Evolutionary conservation across 2,888 invertebrate species (phyloP).

Genomic region (Laspeyria flexula): DNA sequence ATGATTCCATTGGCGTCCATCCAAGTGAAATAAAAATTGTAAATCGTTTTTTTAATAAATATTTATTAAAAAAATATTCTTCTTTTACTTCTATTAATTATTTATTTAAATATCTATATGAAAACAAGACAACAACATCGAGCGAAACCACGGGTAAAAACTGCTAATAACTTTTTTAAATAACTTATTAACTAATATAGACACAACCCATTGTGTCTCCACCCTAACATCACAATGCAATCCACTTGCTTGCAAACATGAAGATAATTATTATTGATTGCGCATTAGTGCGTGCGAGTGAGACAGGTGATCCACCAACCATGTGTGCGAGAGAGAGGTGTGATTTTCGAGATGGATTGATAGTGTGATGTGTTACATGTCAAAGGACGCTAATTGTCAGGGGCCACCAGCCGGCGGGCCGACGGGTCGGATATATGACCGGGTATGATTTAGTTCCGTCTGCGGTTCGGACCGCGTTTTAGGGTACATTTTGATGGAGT

Average conservation of each 20-base stretch:
- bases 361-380: constrained; percentile 67
- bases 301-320: constrained; percentile 26
- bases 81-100: no score
- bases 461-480: constrained; percentile 8
- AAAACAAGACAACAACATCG: no score
- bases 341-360: constrained; percentile 46
- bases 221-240: constrained; percentile 65
- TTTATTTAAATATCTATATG: no score
- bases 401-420: no score
- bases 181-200: no score
- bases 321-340: constrained; percentile 37
- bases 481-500: neutral
- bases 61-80: no score
- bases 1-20: no score
- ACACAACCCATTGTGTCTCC: constrained; percentile 13
- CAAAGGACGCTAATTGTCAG: constrained; percentile 68
- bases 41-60: no score
- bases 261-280: constrained; percentile 85
- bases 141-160: no score
- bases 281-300: constrained; percentile 67
- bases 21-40: no score
- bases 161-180: no score
- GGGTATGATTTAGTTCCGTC: constrained; percentile 11
- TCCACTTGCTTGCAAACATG: constrained; percentile 77
- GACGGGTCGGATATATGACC: neutral